Percentiles rank a stretch among this genome's conserved stretches.
Conservation (phyloP, 2,888 invertebrate genomes). For the Cremastinae sp. region DNA sequence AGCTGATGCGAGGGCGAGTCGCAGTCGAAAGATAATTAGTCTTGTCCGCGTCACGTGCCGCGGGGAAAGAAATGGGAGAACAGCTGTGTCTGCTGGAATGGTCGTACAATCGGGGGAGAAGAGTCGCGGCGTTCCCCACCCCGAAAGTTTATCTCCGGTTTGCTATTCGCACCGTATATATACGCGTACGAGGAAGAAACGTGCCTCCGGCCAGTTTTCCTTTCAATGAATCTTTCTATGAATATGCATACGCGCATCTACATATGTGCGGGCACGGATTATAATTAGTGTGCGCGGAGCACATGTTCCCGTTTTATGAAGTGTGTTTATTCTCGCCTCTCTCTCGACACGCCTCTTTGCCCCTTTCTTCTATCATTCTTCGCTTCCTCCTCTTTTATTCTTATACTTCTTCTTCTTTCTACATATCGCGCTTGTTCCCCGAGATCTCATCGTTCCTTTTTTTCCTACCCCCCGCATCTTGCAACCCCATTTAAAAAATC, state of each 20-base stretch:
- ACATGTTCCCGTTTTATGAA: constrained; percentile 46
- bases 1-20: constrained; percentile 11
- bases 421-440: no score
- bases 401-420: constrained; percentile 12
- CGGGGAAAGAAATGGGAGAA: constrained; percentile 33
- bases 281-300: constrained; percentile 28
- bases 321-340: constrained; percentile 52
- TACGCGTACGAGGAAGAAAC: constrained; percentile 28
- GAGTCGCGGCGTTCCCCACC: not conserved
- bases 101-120: constrained; percentile 2
- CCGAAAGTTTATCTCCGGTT: constrained; percentile 23
- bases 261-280: not conserved
- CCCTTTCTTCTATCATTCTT: not conserved
- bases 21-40: constrained; percentile 44
- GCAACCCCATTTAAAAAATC: constrained; percentile 42
- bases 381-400: not conserved
- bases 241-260: constrained; percentile 36
- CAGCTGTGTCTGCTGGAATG: constrained; percentile 47
- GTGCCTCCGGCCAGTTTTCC: constrained; percentile 27
- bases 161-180: no score
- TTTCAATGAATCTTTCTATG: constrained; percentile 61
- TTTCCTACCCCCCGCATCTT: constrained; percentile 1
- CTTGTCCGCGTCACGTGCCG: constrained; percentile 1
- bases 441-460: constrained; percentile 23
- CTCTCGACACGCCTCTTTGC: not conserved